Evolutionary conservation across 2,113 vertebrate species (phyloP).

Genomic region (Pedetes capensis): DNA sequence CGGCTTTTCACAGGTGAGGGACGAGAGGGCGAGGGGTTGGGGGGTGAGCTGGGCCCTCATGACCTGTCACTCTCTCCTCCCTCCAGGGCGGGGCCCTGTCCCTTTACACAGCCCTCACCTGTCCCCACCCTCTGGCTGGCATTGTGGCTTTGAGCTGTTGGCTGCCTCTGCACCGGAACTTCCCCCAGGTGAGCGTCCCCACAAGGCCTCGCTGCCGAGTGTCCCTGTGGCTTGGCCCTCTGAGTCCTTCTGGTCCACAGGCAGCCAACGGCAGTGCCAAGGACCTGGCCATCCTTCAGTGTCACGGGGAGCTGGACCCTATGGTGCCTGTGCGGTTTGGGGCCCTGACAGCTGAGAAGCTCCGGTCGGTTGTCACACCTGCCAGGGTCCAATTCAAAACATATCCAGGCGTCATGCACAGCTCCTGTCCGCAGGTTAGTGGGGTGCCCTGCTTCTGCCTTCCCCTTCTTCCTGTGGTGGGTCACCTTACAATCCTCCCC

Average conservation of each 20-base stretch:
- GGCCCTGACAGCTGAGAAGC: slow-evolving; percentile 92
- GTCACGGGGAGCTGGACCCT: slow-evolving; percentile 93
- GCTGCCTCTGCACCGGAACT: slow-evolving; percentile 95
- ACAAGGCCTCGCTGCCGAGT: neutral
- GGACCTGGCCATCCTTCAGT: slow-evolving; percentile 95
- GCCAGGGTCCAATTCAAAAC: slow-evolving; percentile 92
- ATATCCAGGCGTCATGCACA: slow-evolving; percentile 91
- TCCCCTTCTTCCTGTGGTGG: neutral
- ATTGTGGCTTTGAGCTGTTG: slow-evolving; percentile 98
- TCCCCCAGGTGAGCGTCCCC: slow-evolving; percentile 89
- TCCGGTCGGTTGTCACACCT: slow-evolving; percentile 90
- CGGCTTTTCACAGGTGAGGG: slow-evolving; percentile 96
- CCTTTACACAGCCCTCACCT: slow-evolving; percentile 96
- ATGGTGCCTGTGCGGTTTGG: slow-evolving; percentile 95
- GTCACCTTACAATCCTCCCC: neutral
- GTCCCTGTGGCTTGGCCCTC: neutral
- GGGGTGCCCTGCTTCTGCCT: neutral
- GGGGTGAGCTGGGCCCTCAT: neutral
- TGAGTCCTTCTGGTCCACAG: slow-evolving; percentile 75
- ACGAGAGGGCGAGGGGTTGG: neutral
- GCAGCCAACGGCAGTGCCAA: slow-evolving; percentile 88
- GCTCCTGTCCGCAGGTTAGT: slow-evolving; percentile 93
- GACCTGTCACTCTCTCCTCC: neutral
- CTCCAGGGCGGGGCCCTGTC: slow-evolving; percentile 95
- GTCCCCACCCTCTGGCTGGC: slow-evolving; percentile 94